These are phyloP conservation scores for Dolichomitus sp. DNA, from an alignment of 2,888 invertebrate genomes.

Conservation along the genomic window DNA sequence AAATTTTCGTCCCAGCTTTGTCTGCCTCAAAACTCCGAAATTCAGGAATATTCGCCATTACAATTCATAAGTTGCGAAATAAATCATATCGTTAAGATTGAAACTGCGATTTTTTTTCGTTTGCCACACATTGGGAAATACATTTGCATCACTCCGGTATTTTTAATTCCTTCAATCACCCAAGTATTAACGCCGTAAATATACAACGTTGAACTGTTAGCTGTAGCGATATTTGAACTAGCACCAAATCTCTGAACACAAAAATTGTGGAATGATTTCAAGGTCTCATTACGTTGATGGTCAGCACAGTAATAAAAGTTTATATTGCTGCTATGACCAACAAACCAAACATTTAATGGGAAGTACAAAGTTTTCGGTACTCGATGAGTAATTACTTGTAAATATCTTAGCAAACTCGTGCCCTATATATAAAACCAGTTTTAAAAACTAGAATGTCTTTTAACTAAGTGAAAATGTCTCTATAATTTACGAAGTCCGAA, in stretches of 20 bases:
- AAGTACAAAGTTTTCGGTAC: too few species aligned
- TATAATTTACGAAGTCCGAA: neutral
- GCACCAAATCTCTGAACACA: too few species aligned
- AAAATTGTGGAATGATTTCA: too few species aligned
- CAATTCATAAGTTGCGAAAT: neutral
- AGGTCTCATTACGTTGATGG: too few species aligned
- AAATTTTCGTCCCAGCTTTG: slow-evolving; percentile 51
- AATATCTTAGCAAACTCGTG: neutral
- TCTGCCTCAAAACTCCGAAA: slow-evolving; percentile 5
- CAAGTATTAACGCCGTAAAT: too few species aligned
- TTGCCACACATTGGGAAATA: neutral
- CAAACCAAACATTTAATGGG: too few species aligned
- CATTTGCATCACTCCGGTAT: neutral
- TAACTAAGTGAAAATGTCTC: neutral
- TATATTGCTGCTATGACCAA: too few species aligned
- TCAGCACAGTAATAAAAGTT: too few species aligned
- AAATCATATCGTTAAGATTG: neutral
- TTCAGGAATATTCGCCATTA: neutral
- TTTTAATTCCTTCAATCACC: neutral
- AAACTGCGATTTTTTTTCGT: neutral
- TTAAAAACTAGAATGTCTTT: neutral
- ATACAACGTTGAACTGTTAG: too few species aligned
- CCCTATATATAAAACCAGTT: neutral
- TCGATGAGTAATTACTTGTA: neutral
- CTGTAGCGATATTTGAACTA: too few species aligned